Conservation (phyloP, 2,888 invertebrate species). For the Tenthredo mesomela region DNA sequence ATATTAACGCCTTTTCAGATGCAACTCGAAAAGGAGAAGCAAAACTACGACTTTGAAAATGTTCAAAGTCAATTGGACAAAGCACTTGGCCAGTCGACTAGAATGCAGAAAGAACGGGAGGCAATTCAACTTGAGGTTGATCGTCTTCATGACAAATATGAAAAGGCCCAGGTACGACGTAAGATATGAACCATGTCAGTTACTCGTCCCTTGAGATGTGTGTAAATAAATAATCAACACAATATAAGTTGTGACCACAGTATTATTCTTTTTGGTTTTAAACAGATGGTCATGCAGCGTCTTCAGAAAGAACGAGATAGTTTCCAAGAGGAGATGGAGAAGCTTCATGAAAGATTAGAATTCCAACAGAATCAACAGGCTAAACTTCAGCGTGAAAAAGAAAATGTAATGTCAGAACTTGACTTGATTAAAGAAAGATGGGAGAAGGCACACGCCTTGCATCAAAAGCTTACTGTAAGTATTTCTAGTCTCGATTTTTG, state of each 20-base stretch:
- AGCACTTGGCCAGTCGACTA: slow-evolving; percentile 90
- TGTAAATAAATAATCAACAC: not conserved
- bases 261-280: slow-evolving; percentile 35
- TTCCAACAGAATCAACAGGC: slow-evolving; percentile 89
- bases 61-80: slow-evolving; percentile 95
- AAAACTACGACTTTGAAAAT: slow-evolving; percentile 94
- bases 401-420: slow-evolving; percentile 91
- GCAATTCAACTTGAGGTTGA: slow-evolving; percentile 91
- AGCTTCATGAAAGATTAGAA: slow-evolving; percentile 90
- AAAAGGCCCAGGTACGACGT: slow-evolving; percentile 88
- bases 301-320: slow-evolving; percentile 94
- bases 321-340: slow-evolving; percentile 89
- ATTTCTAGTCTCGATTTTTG: not conserved
- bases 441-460: slow-evolving; percentile 91
- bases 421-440: slow-evolving; percentile 93
- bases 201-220: not conserved
- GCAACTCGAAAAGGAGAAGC: slow-evolving; percentile 95
- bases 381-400: slow-evolving; percentile 91
- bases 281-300: slow-evolving; percentile 85
- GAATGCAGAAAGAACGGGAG: slow-evolving; percentile 95
- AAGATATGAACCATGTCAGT: slow-evolving; percentile 41
- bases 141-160: slow-evolving; percentile 92
- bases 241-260: not conserved
- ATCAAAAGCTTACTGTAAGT: slow-evolving; percentile 89
- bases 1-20: slow-evolving; percentile 78